Evolutionary conservation across 2,797 vertebrate species (phyloP).

Genomic region (Semaprochilodus insignis): DNA sequence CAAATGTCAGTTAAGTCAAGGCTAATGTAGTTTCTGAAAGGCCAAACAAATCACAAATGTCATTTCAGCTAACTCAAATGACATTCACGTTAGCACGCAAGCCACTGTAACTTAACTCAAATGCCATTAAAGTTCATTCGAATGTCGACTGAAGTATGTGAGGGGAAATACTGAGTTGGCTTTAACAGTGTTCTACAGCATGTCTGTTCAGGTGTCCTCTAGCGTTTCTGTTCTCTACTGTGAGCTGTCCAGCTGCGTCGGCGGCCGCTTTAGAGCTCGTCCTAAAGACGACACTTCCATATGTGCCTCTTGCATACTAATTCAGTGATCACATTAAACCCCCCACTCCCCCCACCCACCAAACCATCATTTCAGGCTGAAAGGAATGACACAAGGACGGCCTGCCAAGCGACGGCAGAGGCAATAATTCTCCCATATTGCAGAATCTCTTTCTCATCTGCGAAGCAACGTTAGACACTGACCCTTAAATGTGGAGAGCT

Average conservation of each 20-base stretch:
- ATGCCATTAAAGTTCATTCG: background rate
- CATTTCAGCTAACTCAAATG: background rate
- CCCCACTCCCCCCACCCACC: slow-evolving; percentile 67
- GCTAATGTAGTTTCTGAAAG: too few relatives aligned
- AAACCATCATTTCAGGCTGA: slow-evolving; percentile 55
- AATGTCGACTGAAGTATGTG: background rate
- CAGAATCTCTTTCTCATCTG: background rate
- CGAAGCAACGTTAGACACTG: background rate
- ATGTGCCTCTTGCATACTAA: slow-evolving; percentile 71
- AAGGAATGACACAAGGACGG: slow-evolving; percentile 72
- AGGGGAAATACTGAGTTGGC: background rate
- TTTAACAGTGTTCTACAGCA: background rate
- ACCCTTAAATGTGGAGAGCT: slow-evolving; percentile 20
- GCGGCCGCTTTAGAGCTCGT: slow-evolving; percentile 26
- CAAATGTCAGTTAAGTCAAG: background rate
- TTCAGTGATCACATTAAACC: slow-evolving; percentile 71
- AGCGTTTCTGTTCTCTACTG: slow-evolving; percentile 13
- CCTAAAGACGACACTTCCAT: slow-evolving; percentile 6
- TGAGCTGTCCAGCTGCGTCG: slow-evolving; percentile 16
- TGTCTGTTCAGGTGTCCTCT: slow-evolving; percentile 24
- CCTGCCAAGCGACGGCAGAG: slow-evolving; percentile 39
- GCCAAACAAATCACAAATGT: background rate
- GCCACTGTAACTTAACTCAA: background rate
- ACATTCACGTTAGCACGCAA: background rate
- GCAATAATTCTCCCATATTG: background rate